Base-by-base conservation (phyloP, 2,797 vertebrate genomes). In the Nasua narica region DNA sequence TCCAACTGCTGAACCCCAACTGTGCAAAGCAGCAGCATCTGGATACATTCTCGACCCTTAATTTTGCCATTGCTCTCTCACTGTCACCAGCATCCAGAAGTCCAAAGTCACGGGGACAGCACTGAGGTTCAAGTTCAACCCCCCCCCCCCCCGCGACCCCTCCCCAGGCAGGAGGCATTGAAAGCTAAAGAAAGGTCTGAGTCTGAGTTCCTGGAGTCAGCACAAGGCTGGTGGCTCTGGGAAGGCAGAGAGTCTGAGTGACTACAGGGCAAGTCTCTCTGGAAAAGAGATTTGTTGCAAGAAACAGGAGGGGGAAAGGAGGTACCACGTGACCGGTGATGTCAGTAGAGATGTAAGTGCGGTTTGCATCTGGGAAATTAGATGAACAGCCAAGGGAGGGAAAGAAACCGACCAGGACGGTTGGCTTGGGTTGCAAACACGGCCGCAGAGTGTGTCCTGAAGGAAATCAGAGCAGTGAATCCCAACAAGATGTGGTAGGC, bases 311-410 rank as follows among this genome's bases (percentile, higher is more conserved):
- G 56, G 1, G 1, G 4, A 35, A 37, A 46, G 9, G 43, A 43
- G 65, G 50, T 37, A 46, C 46, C 52, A 93, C 78, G 19, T 54
- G 32, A 91, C 74, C 6, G 29, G 29, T 58, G 35, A 85, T 70
- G n/a, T 83, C 90, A 67, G 4, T 3, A 56, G 56, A 92, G 37
- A 95, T 40, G 52, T 77, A 79, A 77, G 18, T 60, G 37, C 72
- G 78, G 15, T 84, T 25, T 77, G 77, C 81, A 91, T 52, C 48
- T 91, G 65, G 92, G 90, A 92, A 87, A 85, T 79, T 50, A 58
- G 35, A 81, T 67, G 60, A 78, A 29, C 1, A 93, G 35, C 19
- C 78, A 40, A 21, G 29, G 10, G 37, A 43, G 14, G 16, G 37
- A 87, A 95, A 84, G 70, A 91, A 83, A 77, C 37, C 15, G 25